phyloP scores from a whole-genome alignment of 2,113 vertebrate species.

The Sisor rabdophorus region DNA sequence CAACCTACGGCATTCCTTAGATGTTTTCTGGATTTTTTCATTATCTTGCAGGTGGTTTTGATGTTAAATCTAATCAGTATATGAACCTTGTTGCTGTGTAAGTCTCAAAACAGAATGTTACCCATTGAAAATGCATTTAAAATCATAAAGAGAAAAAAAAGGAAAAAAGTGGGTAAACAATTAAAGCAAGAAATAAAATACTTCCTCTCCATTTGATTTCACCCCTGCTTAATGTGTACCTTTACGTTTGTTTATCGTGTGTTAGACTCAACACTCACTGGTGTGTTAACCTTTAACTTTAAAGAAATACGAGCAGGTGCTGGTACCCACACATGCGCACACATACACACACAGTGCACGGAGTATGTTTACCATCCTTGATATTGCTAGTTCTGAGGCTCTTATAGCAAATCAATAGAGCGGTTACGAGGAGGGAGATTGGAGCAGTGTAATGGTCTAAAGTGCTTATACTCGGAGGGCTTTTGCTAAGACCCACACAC shows the following conservation, averaged over 20 bases:
- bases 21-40: no score
- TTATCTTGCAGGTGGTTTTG: no score
- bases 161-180: constrained; percentile 9
- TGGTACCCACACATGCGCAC: not conserved
- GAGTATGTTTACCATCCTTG: constrained; percentile 46
- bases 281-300: constrained; percentile 35
- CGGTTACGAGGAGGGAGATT: constrained; percentile 49
- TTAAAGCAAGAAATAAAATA: constrained; percentile 14
- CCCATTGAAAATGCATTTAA: not conserved
- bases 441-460: constrained; percentile 50
- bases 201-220: not conserved
- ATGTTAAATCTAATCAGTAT: no score
- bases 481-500: constrained; percentile 33
- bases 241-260: constrained; percentile 25
- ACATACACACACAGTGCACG: not conserved
- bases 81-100: no score
- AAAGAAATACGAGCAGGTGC: constrained; percentile 9
- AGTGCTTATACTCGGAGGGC: constrained; percentile 42
- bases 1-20: no score
- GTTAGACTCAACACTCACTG: constrained; percentile 25
- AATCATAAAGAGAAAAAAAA: not conserved
- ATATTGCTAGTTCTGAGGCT: constrained; percentile 48
- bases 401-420: constrained; percentile 52
- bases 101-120: no score
- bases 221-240: not conserved